Conservation (phyloP, 2,797 vertebrate genomes). For the Xiphophorus birchmanni region DNA sequence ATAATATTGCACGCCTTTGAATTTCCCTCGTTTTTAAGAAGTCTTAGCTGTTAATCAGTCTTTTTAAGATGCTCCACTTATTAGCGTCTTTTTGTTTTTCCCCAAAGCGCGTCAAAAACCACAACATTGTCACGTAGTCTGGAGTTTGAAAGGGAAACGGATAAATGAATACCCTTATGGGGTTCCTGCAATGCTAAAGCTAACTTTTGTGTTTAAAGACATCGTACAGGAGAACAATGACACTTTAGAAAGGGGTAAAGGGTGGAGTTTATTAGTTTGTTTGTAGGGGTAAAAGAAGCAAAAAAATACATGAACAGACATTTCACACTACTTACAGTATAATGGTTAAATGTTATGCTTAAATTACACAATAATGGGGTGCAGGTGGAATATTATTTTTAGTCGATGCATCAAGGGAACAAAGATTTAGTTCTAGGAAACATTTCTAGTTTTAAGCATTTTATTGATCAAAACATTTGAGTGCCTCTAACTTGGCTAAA, state of each 20-base stretch:
- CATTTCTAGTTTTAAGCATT: background rate
- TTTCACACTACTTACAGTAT: background rate
- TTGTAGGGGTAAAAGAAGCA: background rate
- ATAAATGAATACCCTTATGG: constrained; percentile 4
- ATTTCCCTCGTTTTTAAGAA: background rate
- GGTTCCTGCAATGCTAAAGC: background rate
- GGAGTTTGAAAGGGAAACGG: constrained; percentile 1
- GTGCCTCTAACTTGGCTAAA: background rate
- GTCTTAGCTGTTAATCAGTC: background rate
- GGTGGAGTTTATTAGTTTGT: background rate
- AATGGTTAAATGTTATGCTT: background rate
- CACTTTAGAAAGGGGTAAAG: background rate
- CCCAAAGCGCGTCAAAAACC: background rate
- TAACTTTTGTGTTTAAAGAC: background rate
- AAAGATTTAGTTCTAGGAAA: constrained; percentile 5
- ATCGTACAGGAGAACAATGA: background rate
- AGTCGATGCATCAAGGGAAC: constrained; percentile 5
- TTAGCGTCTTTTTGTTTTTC: background rate
- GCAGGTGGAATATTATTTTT: constrained; percentile 31
- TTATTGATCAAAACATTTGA: background rate
- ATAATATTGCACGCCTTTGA: constrained; percentile 4
- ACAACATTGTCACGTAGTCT: background rate
- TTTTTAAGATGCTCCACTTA: background rate
- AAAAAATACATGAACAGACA: background rate
- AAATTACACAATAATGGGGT: constrained; percentile 17